Percentiles rank a stretch among this genome's conserved stretches.
Conservation (phyloP, 2,888 invertebrate species). For the Megalurothrips usitatus region DNA sequence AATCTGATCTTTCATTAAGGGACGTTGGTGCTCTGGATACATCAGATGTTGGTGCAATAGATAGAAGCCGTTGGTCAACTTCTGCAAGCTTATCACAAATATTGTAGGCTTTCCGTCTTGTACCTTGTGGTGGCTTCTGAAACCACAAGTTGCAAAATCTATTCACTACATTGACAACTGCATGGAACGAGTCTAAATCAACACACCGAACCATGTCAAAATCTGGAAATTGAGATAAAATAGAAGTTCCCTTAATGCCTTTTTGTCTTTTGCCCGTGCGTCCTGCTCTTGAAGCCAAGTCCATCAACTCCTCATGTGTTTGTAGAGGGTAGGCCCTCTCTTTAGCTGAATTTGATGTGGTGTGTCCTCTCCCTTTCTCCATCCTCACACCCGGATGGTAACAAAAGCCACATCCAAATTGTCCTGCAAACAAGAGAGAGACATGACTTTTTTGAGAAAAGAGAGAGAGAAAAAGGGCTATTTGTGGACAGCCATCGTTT, state of each 20-base stretch:
- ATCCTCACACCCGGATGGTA: not conserved
- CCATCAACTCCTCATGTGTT: not conserved
- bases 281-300: not conserved
- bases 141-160: not conserved
- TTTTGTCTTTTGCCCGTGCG: not conserved
- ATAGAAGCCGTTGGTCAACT: not conserved
- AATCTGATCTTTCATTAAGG: not conserved
- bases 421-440: too few relatives aligned
- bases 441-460: too few relatives aligned
- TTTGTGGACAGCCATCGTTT: too few relatives aligned
- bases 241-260: not conserved
- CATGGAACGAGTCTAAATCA: not conserved
- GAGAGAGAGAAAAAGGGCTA: too few relatives aligned
- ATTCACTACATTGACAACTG: not conserved
- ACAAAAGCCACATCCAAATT: not conserved
- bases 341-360: not conserved
- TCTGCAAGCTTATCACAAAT: not conserved
- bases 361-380: not conserved
- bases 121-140: not conserved
- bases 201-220: not conserved
- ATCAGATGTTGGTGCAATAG: not conserved
- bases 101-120: not conserved
- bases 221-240: not conserved
- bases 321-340: not conserved
- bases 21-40: not conserved